Evolutionary conservation across 2,113 vertebrate species (phyloP), one percentile per base, ranked within the genome.

Genomic region (Corythornis vintsioides): DNA sequence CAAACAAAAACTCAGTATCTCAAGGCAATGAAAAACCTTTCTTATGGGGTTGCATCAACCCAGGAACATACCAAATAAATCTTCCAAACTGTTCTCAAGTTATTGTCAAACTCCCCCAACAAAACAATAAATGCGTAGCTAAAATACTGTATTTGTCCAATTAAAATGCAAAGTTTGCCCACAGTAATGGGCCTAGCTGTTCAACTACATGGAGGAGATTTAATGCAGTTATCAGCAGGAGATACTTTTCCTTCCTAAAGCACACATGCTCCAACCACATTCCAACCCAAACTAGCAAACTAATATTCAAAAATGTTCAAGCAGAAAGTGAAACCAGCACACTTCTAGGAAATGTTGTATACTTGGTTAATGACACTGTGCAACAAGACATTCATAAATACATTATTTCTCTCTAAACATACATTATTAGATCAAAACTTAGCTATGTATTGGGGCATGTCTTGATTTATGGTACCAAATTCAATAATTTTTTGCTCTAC

Each of bases 201-300:
- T 47, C 79, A 71, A 81, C 47, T 73, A 50, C 33, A 38, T 3
- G 2, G 33, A 83, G 13, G 22, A 50, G 48, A 45, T 43, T 31
- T 75, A 15, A 50, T 74, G 63, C 64, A 95, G 61, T 64, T 80
- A 64, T 74, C 50, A 87, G 43, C 42, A 78, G 13, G 10, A 91
- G 71, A 57, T 61, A 83, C 14, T 38, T 95, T 82, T 89, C 57
- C 50, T 72, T 91, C 75, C 50, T n/a, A 22, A 15, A 82, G 29
- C 19, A 1, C n/a, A 61, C 15, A 22, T 90, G 71, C 48, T 81
- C 57, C 89, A 69, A 55, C 20, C 19, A 74, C 53, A 89, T 90
- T 91, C 94, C 63, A 89, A 17, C 61, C 92, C 74, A 61, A 96
- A 95, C 7, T 77, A 45, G 21, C 19, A 93, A 94, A 78, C 81